Base-by-base conservation (phyloP, 2,888 invertebrate species). In the Xylophagus ater region DNA sequence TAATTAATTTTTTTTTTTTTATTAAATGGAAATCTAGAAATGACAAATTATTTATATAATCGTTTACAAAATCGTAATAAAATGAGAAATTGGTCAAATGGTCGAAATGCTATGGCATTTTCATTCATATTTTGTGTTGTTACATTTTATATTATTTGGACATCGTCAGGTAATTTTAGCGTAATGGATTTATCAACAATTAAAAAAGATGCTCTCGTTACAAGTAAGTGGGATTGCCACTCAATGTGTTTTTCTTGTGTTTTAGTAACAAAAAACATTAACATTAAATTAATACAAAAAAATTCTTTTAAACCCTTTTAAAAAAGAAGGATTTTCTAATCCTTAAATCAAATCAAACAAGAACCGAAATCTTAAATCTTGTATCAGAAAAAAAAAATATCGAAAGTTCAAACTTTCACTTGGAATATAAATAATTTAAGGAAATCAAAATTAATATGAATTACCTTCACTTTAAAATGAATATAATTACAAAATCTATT, bases 61-160 rank as follows among this genome's bases (percentile, higher is more conserved):
- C 40, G 42, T 12, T 12, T 41, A 23, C 31, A 39, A 5, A 43
- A 20, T 28, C 40, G 39, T 23, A 42, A 43, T 24, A 44, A 40
- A 34, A 47, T 48, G 31, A 35, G 43, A 38, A 41, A 41, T 25
- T 49, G 47, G 49, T 32, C 46, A 35, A 44, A 42, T 36, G 31
- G 43, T 1, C 51, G 51, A 7, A 54, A 53, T 12, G 39, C 51
- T 4, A 38, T 53, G 34, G 49, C 48, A 4, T 47, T 51, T 15
- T 47, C 45, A 8, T 42, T 53, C n/a, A 37, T 57, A 15, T 28
- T 51, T 9, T 47, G 48, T 12, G 26, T 53, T 25, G 42, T 53
- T 21, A 34, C 54, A 20, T 41, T 55, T 7, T 57, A 55, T 38
- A 45, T 55, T 18, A 48, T 57, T 17, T 57, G 57, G 57, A 49